Percentiles rank a stretch among this genome's conserved stretches.
Conservation (phyloP, 2,113 vertebrate species). For the Gobio gobio region DNA sequence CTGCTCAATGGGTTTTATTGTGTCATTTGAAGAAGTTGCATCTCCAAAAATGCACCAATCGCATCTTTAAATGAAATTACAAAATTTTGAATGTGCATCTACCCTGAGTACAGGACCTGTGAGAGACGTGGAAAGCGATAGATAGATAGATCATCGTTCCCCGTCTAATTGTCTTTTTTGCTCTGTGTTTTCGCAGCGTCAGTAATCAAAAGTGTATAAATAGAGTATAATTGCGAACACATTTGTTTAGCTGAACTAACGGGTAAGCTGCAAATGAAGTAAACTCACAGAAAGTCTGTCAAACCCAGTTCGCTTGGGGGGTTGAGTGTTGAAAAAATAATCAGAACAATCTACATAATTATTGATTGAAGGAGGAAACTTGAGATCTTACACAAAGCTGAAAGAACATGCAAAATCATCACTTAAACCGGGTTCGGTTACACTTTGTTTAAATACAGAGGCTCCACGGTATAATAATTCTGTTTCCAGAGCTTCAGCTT, state of each 20-base stretch:
- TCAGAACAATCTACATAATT: background rate
- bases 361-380: background rate
- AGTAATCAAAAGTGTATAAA: background rate
- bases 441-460: background rate
- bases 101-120: background rate
- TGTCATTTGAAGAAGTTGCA: background rate
- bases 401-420: background rate
- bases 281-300: background rate
- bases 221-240: background rate
- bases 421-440: background rate
- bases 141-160: background rate
- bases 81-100: background rate
- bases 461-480: background rate
- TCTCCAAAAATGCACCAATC: background rate
- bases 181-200: background rate
- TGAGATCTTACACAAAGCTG: background rate
- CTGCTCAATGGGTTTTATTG: background rate
- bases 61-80: background rate
- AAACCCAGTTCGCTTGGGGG: background rate
- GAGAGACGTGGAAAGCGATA: background rate
- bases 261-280: background rate
- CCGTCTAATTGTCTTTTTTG: background rate
- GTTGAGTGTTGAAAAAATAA: slow-evolving; percentile 12
- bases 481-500: background rate
- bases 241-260: slow-evolving; percentile 2